Evolutionary conservation across 2,888 invertebrate genomes (phyloP).

Genomic region (Orthosia gracilis): DNA sequence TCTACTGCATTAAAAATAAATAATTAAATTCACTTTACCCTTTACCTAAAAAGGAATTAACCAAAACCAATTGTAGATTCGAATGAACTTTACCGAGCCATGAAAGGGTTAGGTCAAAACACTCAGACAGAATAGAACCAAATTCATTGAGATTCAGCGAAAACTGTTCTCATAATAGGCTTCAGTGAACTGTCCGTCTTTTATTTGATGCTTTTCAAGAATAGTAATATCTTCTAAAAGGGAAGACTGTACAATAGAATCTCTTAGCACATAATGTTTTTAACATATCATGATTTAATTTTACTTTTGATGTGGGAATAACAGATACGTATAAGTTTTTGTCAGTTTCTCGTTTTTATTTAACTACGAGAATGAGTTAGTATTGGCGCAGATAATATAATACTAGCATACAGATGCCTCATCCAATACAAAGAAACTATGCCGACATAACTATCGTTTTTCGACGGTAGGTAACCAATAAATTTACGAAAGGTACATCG

Average conservation of each 20-base stretch:
- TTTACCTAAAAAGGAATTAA: constrained; percentile 21
- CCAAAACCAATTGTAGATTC: constrained; percentile 42
- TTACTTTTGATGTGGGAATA: too few species aligned
- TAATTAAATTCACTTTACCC: constrained; percentile 32
- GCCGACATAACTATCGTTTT: too few species aligned
- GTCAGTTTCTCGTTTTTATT: too few species aligned
- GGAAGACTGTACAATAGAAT: constrained; percentile 34
- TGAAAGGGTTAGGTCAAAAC: constrained; percentile 44
- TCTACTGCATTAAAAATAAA: constrained; percentile 15
- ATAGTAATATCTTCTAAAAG: constrained; percentile 43
- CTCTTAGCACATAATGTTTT: too few species aligned
- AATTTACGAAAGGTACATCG: too few species aligned
- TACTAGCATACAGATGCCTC: too few species aligned
- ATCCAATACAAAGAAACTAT: too few species aligned
- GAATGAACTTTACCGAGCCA: constrained; percentile 37
- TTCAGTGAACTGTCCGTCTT: constrained; percentile 46
- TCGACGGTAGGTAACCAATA: too few species aligned
- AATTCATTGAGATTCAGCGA: constrained; percentile 55
- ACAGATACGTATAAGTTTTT: too few species aligned
- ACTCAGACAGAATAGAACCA: neutral
- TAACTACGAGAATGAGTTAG: too few species aligned
- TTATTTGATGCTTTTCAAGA: constrained; percentile 46
- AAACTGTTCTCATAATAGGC: constrained; percentile 47
- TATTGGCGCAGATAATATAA: too few species aligned
- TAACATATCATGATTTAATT: too few species aligned